phyloP scores from a whole-genome alignment of 2,797 vertebrate species.

The Centroberyx gerrardi region DNA sequence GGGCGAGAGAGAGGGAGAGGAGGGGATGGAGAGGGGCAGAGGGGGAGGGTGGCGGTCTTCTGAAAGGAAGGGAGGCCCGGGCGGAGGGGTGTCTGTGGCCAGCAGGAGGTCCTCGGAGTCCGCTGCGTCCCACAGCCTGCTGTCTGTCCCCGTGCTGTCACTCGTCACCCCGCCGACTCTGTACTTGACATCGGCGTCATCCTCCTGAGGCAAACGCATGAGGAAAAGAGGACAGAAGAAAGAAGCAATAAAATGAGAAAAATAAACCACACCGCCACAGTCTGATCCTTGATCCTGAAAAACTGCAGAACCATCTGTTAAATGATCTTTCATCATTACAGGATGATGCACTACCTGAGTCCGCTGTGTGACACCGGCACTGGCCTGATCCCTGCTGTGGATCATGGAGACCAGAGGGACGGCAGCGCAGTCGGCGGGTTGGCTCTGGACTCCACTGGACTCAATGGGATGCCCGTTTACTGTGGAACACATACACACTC shows the following conservation, averaged over 20 bases:
- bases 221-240: background rate
- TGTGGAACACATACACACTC: slow-evolving; percentile 36
- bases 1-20: slow-evolving; percentile 57
- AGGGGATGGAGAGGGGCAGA: slow-evolving; percentile 11
- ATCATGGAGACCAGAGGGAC: slow-evolving; percentile 40
- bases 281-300: background rate
- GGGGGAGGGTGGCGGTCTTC: slow-evolving; percentile 32
- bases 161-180: slow-evolving; percentile 74
- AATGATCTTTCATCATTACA: background rate
- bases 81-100: slow-evolving; percentile 70
- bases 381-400: slow-evolving; percentile 19
- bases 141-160: slow-evolving; percentile 78
- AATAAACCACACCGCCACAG: background rate
- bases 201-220: slow-evolving; percentile 68
- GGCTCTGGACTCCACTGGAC: slow-evolving; percentile 33
- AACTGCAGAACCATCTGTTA: too few relatives aligned
- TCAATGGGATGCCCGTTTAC: slow-evolving; percentile 43
- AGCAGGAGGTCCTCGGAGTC: slow-evolving; percentile 60
- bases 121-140: slow-evolving; percentile 48
- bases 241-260: background rate
- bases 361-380: background rate
- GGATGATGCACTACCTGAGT: slow-evolving; percentile 51
- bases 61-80: background rate
- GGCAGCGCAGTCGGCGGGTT: slow-evolving; percentile 3
- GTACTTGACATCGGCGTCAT: slow-evolving; percentile 73